A percentile compares a stretch with the other conserved stretches of the same genome.
Evolutionary conservation across 1,140 invertebrate species (phyloP).

Genomic region (Leptoteleia sp.): DNA sequence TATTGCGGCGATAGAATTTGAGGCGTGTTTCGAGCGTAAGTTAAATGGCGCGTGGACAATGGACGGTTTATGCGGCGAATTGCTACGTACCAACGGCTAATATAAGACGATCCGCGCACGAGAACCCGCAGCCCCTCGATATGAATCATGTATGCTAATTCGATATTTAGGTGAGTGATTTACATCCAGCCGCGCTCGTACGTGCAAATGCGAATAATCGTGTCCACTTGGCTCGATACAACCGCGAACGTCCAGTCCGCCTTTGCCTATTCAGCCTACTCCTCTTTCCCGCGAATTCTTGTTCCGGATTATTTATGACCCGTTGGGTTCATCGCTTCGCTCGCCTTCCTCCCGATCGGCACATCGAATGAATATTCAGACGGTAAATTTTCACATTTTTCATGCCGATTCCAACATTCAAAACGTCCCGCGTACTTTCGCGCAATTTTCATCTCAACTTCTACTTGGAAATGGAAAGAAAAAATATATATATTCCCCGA

Average conservation of each 20-base stretch:
- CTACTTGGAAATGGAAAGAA: no score
- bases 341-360: constrained; percentile 17
- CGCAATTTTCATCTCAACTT: no score
- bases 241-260: background rate
- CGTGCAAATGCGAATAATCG: constrained; percentile 26
- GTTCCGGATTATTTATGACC: constrained; percentile 37
- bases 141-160: constrained; percentile 72
- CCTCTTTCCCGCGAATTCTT: constrained; percentile 25
- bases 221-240: constrained; percentile 35
- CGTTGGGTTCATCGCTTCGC: background rate
- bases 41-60: constrained; percentile 74
- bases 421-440: no score
- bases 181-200: constrained; percentile 55
- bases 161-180: constrained; percentile 70
- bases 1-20: constrained; percentile 52
- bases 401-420: no score
- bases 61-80: constrained; percentile 62
- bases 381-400: no score
- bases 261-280: constrained; percentile 33
- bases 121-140: constrained; percentile 51
- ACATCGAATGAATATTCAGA: background rate
- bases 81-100: constrained; percentile 51
- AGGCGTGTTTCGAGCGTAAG: constrained; percentile 55
- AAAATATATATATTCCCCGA: no score
- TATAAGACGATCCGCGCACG: constrained; percentile 25